A percentile compares a stretch with the other conserved stretches of the same genome.
These are phyloP conservation scores for Erpobdella octoculata DNA, from an alignment of 2,888 invertebrate species.

Conservation along the genomic window DNA sequence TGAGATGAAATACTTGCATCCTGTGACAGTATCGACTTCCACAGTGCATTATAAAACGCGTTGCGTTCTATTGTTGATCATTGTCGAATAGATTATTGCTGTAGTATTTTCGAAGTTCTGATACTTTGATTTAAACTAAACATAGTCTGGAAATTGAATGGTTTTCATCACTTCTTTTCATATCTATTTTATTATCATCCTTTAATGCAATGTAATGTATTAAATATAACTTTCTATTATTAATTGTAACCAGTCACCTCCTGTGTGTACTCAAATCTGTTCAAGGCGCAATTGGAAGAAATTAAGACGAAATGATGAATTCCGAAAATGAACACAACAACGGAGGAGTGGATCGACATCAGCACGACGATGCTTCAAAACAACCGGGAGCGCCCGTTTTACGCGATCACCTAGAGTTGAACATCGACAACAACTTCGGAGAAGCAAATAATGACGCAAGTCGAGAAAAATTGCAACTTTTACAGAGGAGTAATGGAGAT, in stretches of 20 bases:
- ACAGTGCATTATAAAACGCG: background rate
- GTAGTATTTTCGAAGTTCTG: background rate
- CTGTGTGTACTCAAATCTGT: too few species aligned
- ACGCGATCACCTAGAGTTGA: too few species aligned
- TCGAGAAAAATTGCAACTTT: background rate
- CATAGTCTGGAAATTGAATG: background rate
- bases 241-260: background rate
- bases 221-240: too few species aligned
- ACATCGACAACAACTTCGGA: background rate
- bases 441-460: background rate
- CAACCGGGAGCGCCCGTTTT: background rate
- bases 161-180: background rate
- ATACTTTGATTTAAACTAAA: background rate
- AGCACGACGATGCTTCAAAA: background rate
- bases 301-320: background rate
- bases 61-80: too few species aligned
- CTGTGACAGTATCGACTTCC: background rate
- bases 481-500: background rate
- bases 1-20: constrained; percentile 3
- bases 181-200: too few species aligned
- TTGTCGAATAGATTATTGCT: background rate
- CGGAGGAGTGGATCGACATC: too few species aligned
- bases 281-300: too few species aligned
- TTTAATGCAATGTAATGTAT: too few species aligned
- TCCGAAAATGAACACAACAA: background rate